Conservation (phyloP, 1,140 invertebrate genomes). For the Anastrepha ludens region DNA sequence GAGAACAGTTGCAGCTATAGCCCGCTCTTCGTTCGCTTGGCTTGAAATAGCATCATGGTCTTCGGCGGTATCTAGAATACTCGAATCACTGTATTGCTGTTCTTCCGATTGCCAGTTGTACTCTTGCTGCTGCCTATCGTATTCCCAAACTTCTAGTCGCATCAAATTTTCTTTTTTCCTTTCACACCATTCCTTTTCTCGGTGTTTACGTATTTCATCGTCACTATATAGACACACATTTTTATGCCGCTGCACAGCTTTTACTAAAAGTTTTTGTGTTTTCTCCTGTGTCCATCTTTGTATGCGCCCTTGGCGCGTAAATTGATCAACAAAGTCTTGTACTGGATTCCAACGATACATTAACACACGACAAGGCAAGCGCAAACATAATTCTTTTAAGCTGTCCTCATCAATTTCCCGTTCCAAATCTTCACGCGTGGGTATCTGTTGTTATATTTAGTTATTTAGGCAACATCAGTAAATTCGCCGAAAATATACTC, state of each 20-base stretch:
- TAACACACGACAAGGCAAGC: background rate
- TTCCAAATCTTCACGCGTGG: constrained; percentile 12
- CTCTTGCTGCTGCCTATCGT: background rate
- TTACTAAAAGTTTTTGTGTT: constrained; percentile 20
- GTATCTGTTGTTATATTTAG: background rate
- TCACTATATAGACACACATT: constrained; percentile 11
- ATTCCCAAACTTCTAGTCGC: constrained; percentile 17
- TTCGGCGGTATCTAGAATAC: background rate
- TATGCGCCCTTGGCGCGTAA: constrained; percentile 26
- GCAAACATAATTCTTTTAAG: background rate
- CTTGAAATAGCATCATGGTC: background rate
- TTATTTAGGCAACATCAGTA: too few relatives aligned
- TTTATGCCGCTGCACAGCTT: background rate
- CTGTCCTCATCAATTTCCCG: constrained; percentile 7
- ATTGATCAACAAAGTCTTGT: constrained; percentile 27
- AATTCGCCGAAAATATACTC: background rate
- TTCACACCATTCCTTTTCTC: constrained; percentile 26
- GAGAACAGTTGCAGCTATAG: background rate
- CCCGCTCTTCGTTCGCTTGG: background rate
- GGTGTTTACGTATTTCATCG: background rate
- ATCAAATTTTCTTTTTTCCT: constrained; percentile 41
- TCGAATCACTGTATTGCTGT: background rate
- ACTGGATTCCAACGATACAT: constrained; percentile 42
- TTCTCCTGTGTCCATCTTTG: constrained; percentile 30
- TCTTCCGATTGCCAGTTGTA: background rate